Percentiles rank a stretch among this genome's conserved stretches.
Evolutionary conservation across 2,797 vertebrate genomes (phyloP).

Genomic region (Mionectes olivaceus): DNA sequence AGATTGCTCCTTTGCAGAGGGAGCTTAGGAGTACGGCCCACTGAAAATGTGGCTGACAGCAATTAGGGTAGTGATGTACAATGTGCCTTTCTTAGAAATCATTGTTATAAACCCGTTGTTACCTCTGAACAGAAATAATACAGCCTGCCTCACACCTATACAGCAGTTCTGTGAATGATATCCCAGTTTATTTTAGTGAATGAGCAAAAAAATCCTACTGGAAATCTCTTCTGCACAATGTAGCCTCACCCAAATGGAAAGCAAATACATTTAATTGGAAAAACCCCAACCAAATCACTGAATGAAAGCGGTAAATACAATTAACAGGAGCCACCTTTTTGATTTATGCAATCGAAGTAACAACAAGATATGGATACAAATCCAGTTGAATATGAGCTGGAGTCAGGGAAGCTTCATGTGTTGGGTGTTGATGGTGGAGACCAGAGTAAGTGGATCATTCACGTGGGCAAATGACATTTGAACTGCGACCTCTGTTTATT

Average conservation of each 20-base stretch:
- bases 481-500: background rate
- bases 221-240: background rate
- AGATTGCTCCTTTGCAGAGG: background rate
- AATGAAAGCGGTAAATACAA: background rate
- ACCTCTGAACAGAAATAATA: background rate
- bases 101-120: background rate
- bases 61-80: background rate
- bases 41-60: background rate
- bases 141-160: background rate
- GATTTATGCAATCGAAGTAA: background rate
- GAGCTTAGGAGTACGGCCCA: background rate
- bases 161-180: background rate
- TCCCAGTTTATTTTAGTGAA: background rate
- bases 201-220: background rate
- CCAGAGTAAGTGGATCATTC: background rate
- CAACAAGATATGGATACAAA: accelerated
- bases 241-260: background rate
- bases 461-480: accelerated
- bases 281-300: background rate
- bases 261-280: background rate
- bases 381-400: background rate
- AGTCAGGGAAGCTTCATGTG: background rate
- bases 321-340: background rate
- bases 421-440: background rate
- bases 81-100: background rate